These are phyloP conservation scores for Syngnathoides biaculeatus DNA, from an alignment of 2,113 vertebrate genomes.

Conservation along the genomic window DNA sequence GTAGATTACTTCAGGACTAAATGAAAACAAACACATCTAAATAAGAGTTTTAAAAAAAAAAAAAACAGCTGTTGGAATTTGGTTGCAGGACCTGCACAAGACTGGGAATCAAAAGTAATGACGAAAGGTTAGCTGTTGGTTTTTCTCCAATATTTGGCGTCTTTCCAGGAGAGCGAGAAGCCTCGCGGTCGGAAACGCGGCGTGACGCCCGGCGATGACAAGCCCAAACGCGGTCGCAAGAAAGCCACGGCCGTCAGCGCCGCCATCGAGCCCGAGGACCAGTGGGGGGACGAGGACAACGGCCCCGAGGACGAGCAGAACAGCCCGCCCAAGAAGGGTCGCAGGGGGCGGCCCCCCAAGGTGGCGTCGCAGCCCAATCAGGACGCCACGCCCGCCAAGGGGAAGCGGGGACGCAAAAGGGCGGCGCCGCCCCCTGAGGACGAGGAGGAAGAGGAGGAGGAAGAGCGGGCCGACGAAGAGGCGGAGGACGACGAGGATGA, in stretches of 20 bases:
- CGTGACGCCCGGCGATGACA: slow-evolving; percentile 78
- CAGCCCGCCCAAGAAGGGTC: slow-evolving; percentile 91
- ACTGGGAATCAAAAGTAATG: too few species aligned
- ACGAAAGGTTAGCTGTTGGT: background rate
- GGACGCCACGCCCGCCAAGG: slow-evolving; percentile 79
- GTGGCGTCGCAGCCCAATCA: slow-evolving; percentile 71
- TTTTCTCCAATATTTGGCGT: slow-evolving; percentile 3
- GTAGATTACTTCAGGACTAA: too few species aligned
- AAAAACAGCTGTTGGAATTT: too few species aligned
- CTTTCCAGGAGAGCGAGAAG: slow-evolving; percentile 84
- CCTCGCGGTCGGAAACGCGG: slow-evolving; percentile 88
- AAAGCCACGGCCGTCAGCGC: slow-evolving; percentile 70
- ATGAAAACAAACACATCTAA: too few species aligned
- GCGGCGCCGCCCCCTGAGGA: slow-evolving; percentile 73
- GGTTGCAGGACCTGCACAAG: too few species aligned
- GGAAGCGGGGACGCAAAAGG: slow-evolving; percentile 89
- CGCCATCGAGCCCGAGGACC: slow-evolving; percentile 79
- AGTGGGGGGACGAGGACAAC: slow-evolving; percentile 89
- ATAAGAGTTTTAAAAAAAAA: too few species aligned
- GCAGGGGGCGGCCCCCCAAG: slow-evolving; percentile 90
- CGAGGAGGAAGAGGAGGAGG: slow-evolving; percentile 79
- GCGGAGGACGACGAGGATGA: slow-evolving; percentile 73
- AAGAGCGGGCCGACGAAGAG: slow-evolving; percentile 37
- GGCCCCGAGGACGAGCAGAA: slow-evolving; percentile 97
- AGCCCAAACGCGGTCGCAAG: slow-evolving; percentile 88